Evolutionary conservation across 2,113 vertebrate genomes (phyloP).

Genomic region (Lagenorhynchus albirostris): DNA sequence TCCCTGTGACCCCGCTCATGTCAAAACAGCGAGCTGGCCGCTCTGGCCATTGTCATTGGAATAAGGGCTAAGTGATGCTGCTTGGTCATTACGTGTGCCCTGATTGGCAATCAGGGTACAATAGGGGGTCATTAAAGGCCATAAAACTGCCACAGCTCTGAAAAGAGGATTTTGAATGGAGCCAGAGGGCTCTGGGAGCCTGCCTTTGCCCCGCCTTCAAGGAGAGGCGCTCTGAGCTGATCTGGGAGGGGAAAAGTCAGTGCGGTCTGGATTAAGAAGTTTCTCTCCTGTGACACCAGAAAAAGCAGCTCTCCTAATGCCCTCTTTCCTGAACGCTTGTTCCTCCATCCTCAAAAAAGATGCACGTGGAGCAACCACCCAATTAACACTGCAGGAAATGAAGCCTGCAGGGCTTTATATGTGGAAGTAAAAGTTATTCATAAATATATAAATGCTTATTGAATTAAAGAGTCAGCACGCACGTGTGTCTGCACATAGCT

Average conservation of each 20-base stretch:
- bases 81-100: slow-evolving; percentile 89
- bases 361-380: neutral
- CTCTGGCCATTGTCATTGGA: slow-evolving; percentile 86
- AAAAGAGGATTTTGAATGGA: slow-evolving; percentile 84
- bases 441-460: rapidly evolving
- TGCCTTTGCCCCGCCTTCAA: neutral
- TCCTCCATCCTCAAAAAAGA: neutral
- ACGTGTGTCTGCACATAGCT: rapidly evolving
- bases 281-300: slow-evolving; percentile 37
- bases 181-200: slow-evolving; percentile 80
- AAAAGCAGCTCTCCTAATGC: neutral
- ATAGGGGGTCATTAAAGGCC: slow-evolving; percentile 88
- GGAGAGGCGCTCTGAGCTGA: neutral
- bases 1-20: slow-evolving; percentile 79
- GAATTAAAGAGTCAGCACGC: neutral
- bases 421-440: neutral
- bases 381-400: rapidly evolving
- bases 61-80: slow-evolving; percentile 88
- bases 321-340: neutral
- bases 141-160: slow-evolving; percentile 87
- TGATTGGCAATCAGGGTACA: slow-evolving; percentile 89
- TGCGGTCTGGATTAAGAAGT: slow-evolving; percentile 57
- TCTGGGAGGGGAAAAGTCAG: neutral
- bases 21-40: slow-evolving; percentile 83
- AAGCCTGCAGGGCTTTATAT: neutral